Evolutionary conservation across 2,888 invertebrate genomes (phyloP).

Genomic region (Cerastis rubricosa): DNA sequence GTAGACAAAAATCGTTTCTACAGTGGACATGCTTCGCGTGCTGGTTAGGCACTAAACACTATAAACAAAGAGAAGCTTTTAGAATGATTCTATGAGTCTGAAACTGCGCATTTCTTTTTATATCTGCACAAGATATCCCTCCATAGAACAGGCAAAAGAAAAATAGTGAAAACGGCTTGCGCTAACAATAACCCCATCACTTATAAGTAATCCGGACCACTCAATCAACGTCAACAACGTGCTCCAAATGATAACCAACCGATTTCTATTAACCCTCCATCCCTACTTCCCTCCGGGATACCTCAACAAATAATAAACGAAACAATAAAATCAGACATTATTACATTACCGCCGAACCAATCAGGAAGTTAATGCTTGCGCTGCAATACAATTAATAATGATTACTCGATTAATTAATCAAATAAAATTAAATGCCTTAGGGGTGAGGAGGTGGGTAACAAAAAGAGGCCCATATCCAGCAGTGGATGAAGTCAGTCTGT

Average conservation of each 20-base stretch:
- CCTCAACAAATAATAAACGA: conserved; percentile 42
- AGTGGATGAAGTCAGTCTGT: neutral
- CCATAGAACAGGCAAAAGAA: neutral
- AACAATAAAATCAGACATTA: conserved; percentile 47
- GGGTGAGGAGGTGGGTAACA: neutral
- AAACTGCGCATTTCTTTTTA: neutral
- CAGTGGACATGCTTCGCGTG: too few species aligned
- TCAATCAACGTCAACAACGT: conserved; percentile 34
- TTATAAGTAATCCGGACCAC: conserved; percentile 24
- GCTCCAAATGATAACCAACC: conserved; percentile 37
- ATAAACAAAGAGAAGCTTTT: too few species aligned
- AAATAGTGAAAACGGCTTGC: neutral
- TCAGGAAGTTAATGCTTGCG: conserved; percentile 33
- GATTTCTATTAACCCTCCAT: conserved; percentile 25
- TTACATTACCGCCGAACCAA: conserved; percentile 33
- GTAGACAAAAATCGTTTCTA: too few species aligned
- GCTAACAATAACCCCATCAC: conserved; percentile 18
- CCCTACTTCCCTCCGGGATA: neutral
- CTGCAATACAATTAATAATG: conserved; percentile 33
- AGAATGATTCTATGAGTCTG: neutral
- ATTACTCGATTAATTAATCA: conserved; percentile 38
- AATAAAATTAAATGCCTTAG: neutral
- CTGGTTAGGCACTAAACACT: too few species aligned
- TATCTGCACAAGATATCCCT: neutral
- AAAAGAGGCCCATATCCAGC: neutral